Base-by-base conservation (phyloP, 2,888 invertebrate species). In the Spisula subtruncata region DNA sequence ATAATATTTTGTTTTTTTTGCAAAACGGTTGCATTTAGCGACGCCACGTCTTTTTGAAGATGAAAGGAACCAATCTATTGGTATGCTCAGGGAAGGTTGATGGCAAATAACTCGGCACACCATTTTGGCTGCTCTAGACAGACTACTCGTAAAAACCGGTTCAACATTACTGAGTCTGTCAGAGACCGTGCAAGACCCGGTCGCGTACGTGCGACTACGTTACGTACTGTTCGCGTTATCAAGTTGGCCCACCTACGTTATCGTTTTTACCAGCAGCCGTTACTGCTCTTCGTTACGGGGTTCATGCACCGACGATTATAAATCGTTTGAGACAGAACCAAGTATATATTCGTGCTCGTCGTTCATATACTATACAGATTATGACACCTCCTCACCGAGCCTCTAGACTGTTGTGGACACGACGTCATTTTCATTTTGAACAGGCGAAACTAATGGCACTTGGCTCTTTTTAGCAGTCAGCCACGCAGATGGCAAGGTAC, bases 211-310 rank as follows among this genome's bases (percentile, higher is more conserved):
- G 66, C 66, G 66, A 66, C 66, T 8, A 29, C 66, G 29, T 29
- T 66, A 18, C 25, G 29, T 29, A 29, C 66, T 29, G 66, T 29
- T 10, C 66, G 66, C 66, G 66, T 29, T 25, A 66, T 66, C 29
- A 66, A 25, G 66, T 66, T 25, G 29, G 25, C 66, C 29, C 66
- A 66, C 66, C 29, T 25, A 66, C 66, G 66, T 66, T 10, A 66
- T 66, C 66, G 16, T 66, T 66, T 66, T 66, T 66, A 29, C 66
- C 66, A 66, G 66, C 66, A 66, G 29, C 66, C 25, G 14, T 66
- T 66, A 66, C 25, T 66, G 25, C 66, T 25, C 66, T 25, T 5
- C 66, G 29, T 25, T 29, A 29, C 25, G 29, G 66, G 66, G 66
- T 66, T 29, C 29, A 25, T 25, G 20, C 66, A 29, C 29, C 8